Evolutionary conservation across 2,888 invertebrate genomes (phyloP), one percentile per base, ranked within the genome.

Genomic region (Automeris io): DNA sequence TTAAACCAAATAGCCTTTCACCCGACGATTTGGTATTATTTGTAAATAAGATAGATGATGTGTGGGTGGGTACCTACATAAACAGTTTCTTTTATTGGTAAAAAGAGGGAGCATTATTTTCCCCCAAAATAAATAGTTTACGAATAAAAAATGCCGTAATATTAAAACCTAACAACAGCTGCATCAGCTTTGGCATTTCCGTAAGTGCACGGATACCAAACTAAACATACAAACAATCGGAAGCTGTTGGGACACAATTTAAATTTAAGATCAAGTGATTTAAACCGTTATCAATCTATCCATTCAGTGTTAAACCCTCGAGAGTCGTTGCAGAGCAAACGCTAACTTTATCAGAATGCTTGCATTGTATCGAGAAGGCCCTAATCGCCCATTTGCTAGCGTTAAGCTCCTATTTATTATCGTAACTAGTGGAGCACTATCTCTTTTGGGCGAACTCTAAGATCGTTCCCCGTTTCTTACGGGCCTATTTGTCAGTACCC

Each of bases 311-410:
- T 65, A 74, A 58, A 42, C 79, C 75, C 79, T 42, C 44, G 76
- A 65, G 81, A 58, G 65, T 70, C 73, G 66, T 78, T 69, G 66
- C 59, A 64, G 65, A 62, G 70, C 71, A 71, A 76, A 78, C 70
- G 71, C 65, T 66, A 80, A 81, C 74, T 79, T 77, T 80, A 81
- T 77, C 74, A 69, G 71, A 76, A 77, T 69, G 71, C 71, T 68
- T 68, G 72, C 68, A 71, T 70, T 74, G 71, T 74, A 77, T 76
- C 75, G 74, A 75, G 77, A 75, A 76, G 73, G 68, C 76, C 72
- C 77, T 75, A 75, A 78, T 77, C 76, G 77, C 64, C 77, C 73
- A 76, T 78, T 78, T 70, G 72, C 72, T 61, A 69, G 61, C 68
- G 69, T 70, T 71, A 75, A 76, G 71, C 69, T 63, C 62, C 73